Percentiles rank a stretch among this genome's conserved stretches.
Conservation (phyloP, 2,113 vertebrate species). For the Chroicocephalus ridibundus region DNA sequence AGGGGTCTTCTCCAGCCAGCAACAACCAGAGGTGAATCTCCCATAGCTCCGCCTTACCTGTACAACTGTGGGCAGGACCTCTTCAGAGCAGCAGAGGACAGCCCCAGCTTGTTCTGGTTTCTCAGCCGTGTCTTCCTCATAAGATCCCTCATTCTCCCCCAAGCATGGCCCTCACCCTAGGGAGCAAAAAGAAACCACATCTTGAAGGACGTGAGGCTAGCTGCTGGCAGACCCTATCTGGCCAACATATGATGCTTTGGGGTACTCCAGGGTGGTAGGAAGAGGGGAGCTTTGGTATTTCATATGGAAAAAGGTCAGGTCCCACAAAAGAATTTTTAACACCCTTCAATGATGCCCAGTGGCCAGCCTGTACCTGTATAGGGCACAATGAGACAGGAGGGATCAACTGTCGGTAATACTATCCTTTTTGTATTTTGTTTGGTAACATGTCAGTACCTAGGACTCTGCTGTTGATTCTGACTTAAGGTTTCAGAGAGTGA, state of each 20-base stretch:
- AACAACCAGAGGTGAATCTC: neutral
- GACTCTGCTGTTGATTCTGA: neutral
- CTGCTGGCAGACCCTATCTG: neutral
- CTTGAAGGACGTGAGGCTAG: neutral
- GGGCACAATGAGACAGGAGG: neutral
- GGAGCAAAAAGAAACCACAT: neutral
- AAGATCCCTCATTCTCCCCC: constrained; percentile 81
- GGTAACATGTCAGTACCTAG: neutral
- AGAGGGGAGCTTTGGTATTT: neutral
- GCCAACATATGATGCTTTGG: neutral
- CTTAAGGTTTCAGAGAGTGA: neutral
- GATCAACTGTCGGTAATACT: neutral
- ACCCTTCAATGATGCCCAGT: neutral
- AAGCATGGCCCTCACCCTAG: constrained; percentile 75
- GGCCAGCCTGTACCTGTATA: neutral
- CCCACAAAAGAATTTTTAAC: neutral
- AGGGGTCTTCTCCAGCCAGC: neutral
- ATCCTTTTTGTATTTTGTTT: neutral
- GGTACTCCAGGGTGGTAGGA: neutral
- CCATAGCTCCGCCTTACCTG: constrained; percentile 61
- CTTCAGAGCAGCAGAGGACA: constrained; percentile 78
- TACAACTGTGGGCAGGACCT: constrained; percentile 87
- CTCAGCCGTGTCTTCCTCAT: constrained; percentile 76
- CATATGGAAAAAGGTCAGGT: neutral
- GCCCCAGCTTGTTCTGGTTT: constrained; percentile 76